Conservation (phyloP, 2,888 invertebrate genomes). For the Copidosoma aretas region DNA sequence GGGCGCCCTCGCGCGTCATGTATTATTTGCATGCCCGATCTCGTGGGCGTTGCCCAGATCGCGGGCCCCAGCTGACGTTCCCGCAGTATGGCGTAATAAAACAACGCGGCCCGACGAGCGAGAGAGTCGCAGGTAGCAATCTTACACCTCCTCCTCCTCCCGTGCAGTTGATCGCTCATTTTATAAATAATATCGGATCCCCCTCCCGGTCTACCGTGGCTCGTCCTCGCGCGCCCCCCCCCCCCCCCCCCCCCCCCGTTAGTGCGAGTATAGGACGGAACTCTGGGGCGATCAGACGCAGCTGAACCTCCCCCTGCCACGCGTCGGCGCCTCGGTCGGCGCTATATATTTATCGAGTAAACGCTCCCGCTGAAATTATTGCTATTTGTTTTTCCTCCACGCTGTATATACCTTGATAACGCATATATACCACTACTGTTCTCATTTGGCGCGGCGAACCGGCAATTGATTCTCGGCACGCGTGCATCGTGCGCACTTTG, state of each 20-base stretch:
- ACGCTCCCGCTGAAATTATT: constrained; percentile 22
- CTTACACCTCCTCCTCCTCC: constrained; percentile 1
- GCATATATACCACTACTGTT: not conserved
- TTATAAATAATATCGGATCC: no score
- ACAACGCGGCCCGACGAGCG: no score
- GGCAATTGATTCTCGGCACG: constrained; percentile 25
- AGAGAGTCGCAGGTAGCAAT: constrained; percentile 14
- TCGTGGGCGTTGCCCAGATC: no score
- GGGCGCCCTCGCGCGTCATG: no score
- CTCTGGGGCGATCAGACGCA: not conserved
- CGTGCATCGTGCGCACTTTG: not conserved
- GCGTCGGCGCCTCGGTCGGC: no score
- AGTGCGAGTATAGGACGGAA: constrained; percentile 29
- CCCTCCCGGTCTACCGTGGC: not conserved
- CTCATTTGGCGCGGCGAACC: constrained; percentile 1
- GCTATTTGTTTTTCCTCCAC: constrained; percentile 32
- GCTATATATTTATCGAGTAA: constrained; percentile 25
- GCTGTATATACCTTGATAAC: no score
- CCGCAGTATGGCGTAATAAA: no score
- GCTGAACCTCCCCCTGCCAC: not conserved
- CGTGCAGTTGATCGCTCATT: no score
- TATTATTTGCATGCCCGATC: no score
- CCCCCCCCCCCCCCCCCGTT: constrained; percentile 7
- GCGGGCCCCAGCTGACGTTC: no score
- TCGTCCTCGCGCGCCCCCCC: not conserved